Base-by-base conservation (phyloP, 2,888 invertebrate genomes). In the Agriopis marginaria region DNA sequence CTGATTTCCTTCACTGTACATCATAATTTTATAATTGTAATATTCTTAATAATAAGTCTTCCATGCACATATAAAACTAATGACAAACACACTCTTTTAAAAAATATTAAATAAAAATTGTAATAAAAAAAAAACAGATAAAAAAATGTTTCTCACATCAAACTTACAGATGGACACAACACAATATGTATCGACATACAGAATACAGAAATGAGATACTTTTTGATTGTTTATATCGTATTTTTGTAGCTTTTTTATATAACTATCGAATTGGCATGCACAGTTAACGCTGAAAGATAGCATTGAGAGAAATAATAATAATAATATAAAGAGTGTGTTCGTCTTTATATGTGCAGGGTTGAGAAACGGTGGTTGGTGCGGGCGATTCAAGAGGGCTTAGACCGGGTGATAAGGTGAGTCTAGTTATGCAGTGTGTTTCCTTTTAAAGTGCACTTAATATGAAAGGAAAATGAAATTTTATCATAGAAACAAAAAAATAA, bases 291-390 rank as follows among this genome's bases (percentile, higher is more conserved):
- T 89, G 84, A 82, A 74, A 79, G 77, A 77, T 81, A 84, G 84
- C 78, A 83, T 80, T 84, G 79, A 86, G 82, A 86, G 80, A 78
- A 65, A 79, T 78, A 80, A 76, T 72, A 76, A 76, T 77, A 74
- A 77, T 74, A 74, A 75, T 81, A 77, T 87, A 87, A 88, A 91
- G 94, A 93, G 94, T 94, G 95, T 94, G 94, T 91, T 91, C 87
- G 93, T 91, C 92, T 90, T 94, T 94, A 94, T 93, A 90, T 94
- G 94, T 93, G 94, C 94, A 94, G 94, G 94, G 91, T 87, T 87
- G 76, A 77, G 59, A 42, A 60, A n/a, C 56, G 64, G 65, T 56
- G 64, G 79, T 81, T 75, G 69, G 40, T 40, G 70, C 59, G 51
- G 65, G 72, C 54, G 56, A 56, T 53, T 61, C 32, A 9, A 39